Percentiles rank a stretch among this genome's conserved stretches.
These are phyloP conservation scores for Synergus japonicus DNA, from an alignment of 2,888 invertebrate species.

Conservation along the genomic window DNA sequence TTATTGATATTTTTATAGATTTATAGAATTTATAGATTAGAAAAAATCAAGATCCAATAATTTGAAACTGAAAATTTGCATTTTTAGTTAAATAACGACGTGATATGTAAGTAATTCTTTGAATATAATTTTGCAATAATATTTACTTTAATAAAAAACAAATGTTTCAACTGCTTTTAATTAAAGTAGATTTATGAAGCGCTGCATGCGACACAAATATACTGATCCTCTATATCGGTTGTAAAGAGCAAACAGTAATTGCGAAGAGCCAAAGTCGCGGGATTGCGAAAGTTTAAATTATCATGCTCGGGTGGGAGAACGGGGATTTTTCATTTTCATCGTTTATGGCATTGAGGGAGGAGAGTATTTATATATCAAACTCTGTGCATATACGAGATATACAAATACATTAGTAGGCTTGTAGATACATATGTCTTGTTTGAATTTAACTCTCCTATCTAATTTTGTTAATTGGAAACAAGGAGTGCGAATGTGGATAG, in stretches of 20 bases:
- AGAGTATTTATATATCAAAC: neutral
- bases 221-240: conserved; percentile 14
- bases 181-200: conserved; percentile 4
- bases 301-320: conserved; percentile 33
- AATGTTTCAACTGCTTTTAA: conserved; percentile 9
- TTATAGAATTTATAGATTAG: too few relatives aligned
- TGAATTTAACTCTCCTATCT: conserved; percentile 61
- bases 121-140: neutral
- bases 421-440: conserved; percentile 54
- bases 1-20: too few relatives aligned
- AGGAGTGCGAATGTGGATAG: conserved; percentile 56
- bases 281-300: conserved; percentile 59
- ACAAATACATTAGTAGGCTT: neutral
- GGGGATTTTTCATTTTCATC: conserved; percentile 32
- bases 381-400: neutral
- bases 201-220: neutral
- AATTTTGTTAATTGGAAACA: conserved; percentile 63
- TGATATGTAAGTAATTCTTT: neutral
- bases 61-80: too few relatives aligned
- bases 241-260: conserved; percentile 48
- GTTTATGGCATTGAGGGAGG: conserved; percentile 3
- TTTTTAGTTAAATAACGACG: neutral
- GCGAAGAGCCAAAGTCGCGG: conserved; percentile 48
- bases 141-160: conserved; percentile 2
- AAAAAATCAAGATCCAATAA: too few relatives aligned